These are phyloP conservation scores for Dallia pectoralis DNA, from an alignment of 2,797 vertebrate species.

Conservation along the genomic window DNA sequence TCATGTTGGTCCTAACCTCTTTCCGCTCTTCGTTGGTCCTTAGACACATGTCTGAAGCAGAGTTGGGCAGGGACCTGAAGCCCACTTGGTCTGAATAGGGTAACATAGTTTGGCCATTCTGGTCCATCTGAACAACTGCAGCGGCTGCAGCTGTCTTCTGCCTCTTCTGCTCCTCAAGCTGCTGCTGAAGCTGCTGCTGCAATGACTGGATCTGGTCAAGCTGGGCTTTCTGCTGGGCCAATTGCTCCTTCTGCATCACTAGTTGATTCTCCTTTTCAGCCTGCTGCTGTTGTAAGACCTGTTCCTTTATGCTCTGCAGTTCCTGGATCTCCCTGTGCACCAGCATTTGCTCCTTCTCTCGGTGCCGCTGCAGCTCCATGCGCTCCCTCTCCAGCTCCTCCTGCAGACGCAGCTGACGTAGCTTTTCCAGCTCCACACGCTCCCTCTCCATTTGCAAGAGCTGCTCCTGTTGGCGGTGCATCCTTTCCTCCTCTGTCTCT, in stretches of 20 bases:
- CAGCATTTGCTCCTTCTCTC: slow-evolving; percentile 95
- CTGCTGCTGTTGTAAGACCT: slow-evolving; percentile 96
- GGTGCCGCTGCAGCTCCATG: slow-evolving; percentile 87
- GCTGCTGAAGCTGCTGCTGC: slow-evolving; percentile 96
- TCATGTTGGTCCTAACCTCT: slow-evolving; percentile 81
- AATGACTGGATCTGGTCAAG: slow-evolving; percentile 98
- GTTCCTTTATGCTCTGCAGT: slow-evolving; percentile 95
- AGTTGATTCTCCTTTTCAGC: slow-evolving; percentile 94
- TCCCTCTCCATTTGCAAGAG: slow-evolving; percentile 94
- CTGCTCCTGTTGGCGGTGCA: slow-evolving; percentile 93
- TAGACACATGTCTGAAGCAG: slow-evolving; percentile 92
- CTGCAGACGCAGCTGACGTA: slow-evolving; percentile 90
- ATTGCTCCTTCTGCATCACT: slow-evolving; percentile 91
- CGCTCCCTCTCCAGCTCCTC: slow-evolving; percentile 95
- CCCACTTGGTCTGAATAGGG: slow-evolving; percentile 72
- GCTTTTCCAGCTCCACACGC: slow-evolving; percentile 91
- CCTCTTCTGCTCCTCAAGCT: slow-evolving; percentile 94
- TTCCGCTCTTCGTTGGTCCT: slow-evolving; percentile 81
- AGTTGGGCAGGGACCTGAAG: slow-evolving; percentile 83
- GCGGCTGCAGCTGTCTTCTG: slow-evolving; percentile 83
- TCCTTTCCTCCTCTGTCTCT: slow-evolving; percentile 88
- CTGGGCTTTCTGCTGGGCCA: slow-evolving; percentile 95
- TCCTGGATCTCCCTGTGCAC: slow-evolving; percentile 97
- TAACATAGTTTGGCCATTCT: slow-evolving; percentile 80
- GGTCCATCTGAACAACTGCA: slow-evolving; percentile 59